Percentiles rank a stretch among this genome's conserved stretches.
Evolutionary conservation across 2,888 invertebrate genomes (phyloP).

Genomic region (Parnassius apollo): DNA sequence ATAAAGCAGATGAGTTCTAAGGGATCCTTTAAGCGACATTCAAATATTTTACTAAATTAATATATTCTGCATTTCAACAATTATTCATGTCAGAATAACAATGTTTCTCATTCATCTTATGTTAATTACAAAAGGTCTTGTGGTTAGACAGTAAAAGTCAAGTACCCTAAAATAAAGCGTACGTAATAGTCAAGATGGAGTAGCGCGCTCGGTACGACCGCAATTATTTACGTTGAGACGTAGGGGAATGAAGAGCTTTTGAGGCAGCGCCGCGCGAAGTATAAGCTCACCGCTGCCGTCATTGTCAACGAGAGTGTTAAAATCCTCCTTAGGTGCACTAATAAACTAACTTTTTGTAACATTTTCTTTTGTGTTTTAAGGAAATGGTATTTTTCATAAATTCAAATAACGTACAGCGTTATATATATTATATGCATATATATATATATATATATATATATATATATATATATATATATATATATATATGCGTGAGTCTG

Average conservation of each 20-base stretch:
- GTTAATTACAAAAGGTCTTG: constrained; percentile 30
- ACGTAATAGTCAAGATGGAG: constrained; percentile 69
- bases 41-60: too few relatives aligned
- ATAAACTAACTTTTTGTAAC: constrained; percentile 19
- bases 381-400: constrained; percentile 35
- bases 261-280: constrained; percentile 63
- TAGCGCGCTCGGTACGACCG: constrained; percentile 58
- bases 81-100: not conserved
- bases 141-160: constrained; percentile 39
- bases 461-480: too few relatives aligned
- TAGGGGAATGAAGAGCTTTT: constrained; percentile 71
- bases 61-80: not conserved
- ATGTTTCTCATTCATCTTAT: constrained; percentile 19
- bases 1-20: too few relatives aligned
- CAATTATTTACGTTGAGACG: constrained; percentile 76
- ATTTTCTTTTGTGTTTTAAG: constrained; percentile 14
- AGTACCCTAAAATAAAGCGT: constrained; percentile 66
- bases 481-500: too few relatives aligned
- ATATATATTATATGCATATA: too few relatives aligned
- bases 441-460: too few relatives aligned
- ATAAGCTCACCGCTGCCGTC: constrained; percentile 43
- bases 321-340: constrained; percentile 9
- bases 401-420: too few relatives aligned
- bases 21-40: too few relatives aligned
- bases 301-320: constrained; percentile 32